Conservation (phyloP, 1,140 invertebrate genomes). For the Phymorhynchus buccinoides region DNA sequence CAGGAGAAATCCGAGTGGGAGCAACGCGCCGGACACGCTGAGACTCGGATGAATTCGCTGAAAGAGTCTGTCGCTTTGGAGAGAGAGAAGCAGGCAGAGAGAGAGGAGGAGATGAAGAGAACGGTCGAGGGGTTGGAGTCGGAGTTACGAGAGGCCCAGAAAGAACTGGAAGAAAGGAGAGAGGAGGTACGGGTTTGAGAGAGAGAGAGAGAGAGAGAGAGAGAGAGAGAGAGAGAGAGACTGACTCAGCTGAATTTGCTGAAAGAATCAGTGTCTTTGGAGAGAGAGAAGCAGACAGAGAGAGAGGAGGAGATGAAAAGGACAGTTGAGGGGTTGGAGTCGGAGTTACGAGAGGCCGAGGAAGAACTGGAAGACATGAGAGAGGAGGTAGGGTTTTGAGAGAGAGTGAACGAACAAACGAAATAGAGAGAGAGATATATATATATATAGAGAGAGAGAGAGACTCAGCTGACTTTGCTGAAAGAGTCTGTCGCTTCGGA, state of each 20-base stretch:
- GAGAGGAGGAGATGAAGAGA: neutral
- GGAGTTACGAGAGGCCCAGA: no score
- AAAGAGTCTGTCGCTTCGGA: no score
- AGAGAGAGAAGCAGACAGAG: neutral
- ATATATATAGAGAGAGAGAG: neutral
- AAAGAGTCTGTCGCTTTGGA: neutral
- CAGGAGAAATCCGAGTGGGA: constrained; percentile 29
- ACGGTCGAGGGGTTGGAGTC: neutral
- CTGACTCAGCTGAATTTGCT: no score
- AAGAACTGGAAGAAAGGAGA: no score
- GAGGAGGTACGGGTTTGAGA: no score
- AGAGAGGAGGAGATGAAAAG: neutral
- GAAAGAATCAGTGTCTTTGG: no score
- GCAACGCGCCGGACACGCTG: neutral
- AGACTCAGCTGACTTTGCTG: neutral
- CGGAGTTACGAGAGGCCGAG: constrained; percentile 77
- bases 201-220: no score
- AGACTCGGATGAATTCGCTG: constrained; percentile 1
- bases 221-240: no score
- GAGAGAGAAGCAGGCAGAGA: neutral
- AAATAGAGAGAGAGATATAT: no score
- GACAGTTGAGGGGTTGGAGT: neutral
- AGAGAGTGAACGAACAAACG: neutral
- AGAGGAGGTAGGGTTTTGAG: neutral
- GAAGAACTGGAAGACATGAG: constrained; percentile 71